phyloP scores from a whole-genome alignment of 2,797 vertebrate species.

The Holocentrus rufus region DNA sequence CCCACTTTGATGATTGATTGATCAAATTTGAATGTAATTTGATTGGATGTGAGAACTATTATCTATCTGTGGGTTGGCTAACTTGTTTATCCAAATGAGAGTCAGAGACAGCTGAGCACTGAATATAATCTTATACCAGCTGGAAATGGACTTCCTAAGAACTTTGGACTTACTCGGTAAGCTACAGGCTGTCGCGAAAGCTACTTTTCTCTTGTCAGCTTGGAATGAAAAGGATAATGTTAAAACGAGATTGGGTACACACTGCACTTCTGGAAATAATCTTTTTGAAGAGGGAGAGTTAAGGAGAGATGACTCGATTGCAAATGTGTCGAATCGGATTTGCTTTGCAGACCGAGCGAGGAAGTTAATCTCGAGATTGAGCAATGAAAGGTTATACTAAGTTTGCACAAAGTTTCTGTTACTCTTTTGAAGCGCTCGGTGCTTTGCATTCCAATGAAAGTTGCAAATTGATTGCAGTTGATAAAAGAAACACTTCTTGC shows the following conservation, averaged over 20 bases:
- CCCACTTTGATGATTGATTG: conserved; percentile 31
- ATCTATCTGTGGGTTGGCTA: conserved; percentile 48
- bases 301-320: too few relatives aligned
- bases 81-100: conserved; percentile 61
- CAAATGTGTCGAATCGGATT: too few relatives aligned
- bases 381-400: background rate
- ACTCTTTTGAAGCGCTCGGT: too few relatives aligned
- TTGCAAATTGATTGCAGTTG: background rate
- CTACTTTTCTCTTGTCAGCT: conserved; percentile 13
- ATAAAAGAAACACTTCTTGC: background rate
- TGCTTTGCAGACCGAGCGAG: background rate
- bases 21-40: conserved; percentile 41
- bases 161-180: background rate
- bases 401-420: background rate
- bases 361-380: background rate
- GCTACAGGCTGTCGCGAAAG: background rate
- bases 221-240: background rate
- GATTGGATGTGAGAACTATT: conserved; percentile 33
- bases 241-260: background rate
- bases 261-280: background rate
- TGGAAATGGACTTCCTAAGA: conserved; percentile 21
- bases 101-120: conserved; percentile 27
- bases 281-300: background rate
- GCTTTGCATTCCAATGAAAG: background rate
- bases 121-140: conserved; percentile 37